Conservation (phyloP, 64 coral and sea anemone species). For the Actinia equina region DNA sequence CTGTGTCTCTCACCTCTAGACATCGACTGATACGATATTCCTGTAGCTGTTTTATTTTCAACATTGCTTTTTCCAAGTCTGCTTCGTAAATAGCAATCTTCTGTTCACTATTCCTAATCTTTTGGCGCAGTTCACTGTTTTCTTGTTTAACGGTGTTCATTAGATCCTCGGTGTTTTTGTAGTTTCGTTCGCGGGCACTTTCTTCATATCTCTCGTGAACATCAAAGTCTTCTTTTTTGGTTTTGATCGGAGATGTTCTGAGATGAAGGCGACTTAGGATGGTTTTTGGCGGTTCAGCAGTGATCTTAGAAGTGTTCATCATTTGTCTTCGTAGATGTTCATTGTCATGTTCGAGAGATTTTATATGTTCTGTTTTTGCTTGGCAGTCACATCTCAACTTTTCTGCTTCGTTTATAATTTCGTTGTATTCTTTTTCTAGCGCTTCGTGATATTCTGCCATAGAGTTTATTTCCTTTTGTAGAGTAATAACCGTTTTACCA, state of each 20-base stretch:
- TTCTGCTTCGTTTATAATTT: conserved; percentile 32
- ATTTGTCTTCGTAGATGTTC: background rate
- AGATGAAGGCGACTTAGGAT: background rate
- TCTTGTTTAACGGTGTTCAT: conserved; percentile 39
- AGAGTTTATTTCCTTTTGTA: conserved; percentile 55
- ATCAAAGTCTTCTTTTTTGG: conserved; percentile 4
- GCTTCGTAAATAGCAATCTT: conserved; percentile 48
- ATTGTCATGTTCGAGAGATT: conserved; percentile 23
- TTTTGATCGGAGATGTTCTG: background rate
- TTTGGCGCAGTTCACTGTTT: conserved; percentile 54
- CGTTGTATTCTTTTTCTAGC: conserved; percentile 61
- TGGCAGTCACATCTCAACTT: conserved; percentile 26
- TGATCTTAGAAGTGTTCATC: background rate
- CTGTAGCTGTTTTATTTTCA: conserved; percentile 24
- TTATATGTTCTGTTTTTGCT: background rate
- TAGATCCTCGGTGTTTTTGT: conserved; percentile 36
- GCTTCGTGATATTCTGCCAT: conserved; percentile 81
- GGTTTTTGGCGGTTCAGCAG: background rate
- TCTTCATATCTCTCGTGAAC: conserved; percentile 21
- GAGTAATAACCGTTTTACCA: conserved; percentile 25
- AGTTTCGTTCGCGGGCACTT: conserved; percentile 12
- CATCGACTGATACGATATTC: background rate
- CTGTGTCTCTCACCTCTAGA: background rate
- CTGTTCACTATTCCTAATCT: conserved; percentile 37
- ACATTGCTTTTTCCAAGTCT: conserved; percentile 40